Base-by-base conservation (phyloP, 2,113 vertebrate species). In the Tenebrosternarchus preto region DNA sequence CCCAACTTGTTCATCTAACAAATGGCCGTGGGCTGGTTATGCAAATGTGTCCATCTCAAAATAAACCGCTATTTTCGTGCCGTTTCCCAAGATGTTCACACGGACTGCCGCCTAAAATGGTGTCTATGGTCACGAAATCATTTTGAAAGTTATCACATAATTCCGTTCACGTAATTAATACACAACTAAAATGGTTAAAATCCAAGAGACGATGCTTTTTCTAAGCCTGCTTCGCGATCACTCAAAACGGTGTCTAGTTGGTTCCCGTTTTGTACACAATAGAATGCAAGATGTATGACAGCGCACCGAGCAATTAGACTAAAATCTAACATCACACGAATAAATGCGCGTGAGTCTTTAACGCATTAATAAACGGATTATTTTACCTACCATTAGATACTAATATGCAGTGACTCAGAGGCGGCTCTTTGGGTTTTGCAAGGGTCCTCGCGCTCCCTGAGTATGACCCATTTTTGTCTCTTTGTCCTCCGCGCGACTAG, bases 391-490 rank as follows among this genome's bases (percentile, higher is more conserved):
- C 43, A 50, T 50, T 50, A 50, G 43, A 50, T 9, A 50, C 43
- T 50, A 50, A 50, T 15, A 50, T 15, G 43, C 8, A 12, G 43
- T 12, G 43, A 15, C 43, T 50, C 43, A 50, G 15, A 50, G 43
- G 43, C 43, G 8, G 43, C 9, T 50, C 9, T 50, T 50, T 2
- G 43, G 43, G 1, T 50, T 50, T 50, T 15, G 43, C 43, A 50
- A 12, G 43, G 43, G 83, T 87, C 57, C 22, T 78, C 83, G 68
- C 22, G 85, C 69, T 86, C 81, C 83, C 73, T 6, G 78, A 81
- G 83, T 80, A 81, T 91, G 92, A 93, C 91, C 91, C 92, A 92
- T 86, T 93, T 92, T 80, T 83, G 86, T 88, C 69, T 79, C 91
- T 93, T 92, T 92, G 92, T 93, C 90, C 91, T 92, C 88, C 56